Base-by-base conservation (phyloP, 2,113 vertebrate species). In the Campylorhamphus procurvoides region DNA sequence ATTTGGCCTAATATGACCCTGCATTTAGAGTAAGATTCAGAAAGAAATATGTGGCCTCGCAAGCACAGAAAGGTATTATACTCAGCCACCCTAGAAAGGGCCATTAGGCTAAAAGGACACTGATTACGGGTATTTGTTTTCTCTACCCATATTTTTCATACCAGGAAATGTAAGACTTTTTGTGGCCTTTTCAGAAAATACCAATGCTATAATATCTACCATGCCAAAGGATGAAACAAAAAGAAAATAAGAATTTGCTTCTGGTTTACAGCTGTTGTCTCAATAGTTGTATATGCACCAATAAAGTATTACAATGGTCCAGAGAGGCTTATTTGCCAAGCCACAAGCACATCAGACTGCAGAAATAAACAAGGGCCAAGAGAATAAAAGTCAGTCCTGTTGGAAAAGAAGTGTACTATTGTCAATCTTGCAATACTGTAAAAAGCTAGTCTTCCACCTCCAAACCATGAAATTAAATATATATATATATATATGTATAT, bases 231-330 rank as follows among this genome's bases (percentile, higher is more conserved):
- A 88, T 29, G 73, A 95, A 97, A 96, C 85, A 94, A 90, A 95
- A 93, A 96, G 79, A 95, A 94, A 93, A 81, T 63, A 76, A 88
- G 64, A 95, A 96, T 62, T 94, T 2, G 1, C 47, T 95, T 96
- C 90, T 97, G 96, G 80, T 93, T 97, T 95, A 93, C 92, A 96
- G 90, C 92, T 95, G 90, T 78, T 95, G 79, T 84, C 64, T 93
- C 92, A 93, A 84, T 55, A 82, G 76, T 37, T 89, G 75, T 91
- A 94, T 90, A 90, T 77, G 68, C 79, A 90, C 90, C 92, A 96
- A 63, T 89, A 87, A 95, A 95, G 8, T 60, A 60, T 89, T 84
- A 93, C 83, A 93, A 78, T 89, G 88, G 88, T 90, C 90, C 89
- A 76, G 88, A 78, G 94, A 94, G 69, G 53, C 62, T 87, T 52